Conservation (phyloP, 2,888 invertebrate genomes). For the Agriopis marginaria region DNA sequence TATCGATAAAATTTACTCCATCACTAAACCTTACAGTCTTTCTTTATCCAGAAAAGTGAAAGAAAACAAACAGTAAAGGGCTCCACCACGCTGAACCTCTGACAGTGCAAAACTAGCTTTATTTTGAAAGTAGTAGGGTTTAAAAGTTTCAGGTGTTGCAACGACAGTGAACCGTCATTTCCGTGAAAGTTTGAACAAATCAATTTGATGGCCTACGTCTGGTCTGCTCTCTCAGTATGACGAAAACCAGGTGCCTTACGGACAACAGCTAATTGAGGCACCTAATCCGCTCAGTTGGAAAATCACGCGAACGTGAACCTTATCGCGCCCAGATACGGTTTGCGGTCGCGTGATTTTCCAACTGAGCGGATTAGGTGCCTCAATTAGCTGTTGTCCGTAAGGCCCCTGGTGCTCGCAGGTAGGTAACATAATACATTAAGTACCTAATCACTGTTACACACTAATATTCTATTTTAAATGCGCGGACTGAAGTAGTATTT, state of each 20-base stretch:
- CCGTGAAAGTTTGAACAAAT: conserved; percentile 45
- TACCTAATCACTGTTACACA: background rate
- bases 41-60: conserved; percentile 31
- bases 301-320: too few species aligned
- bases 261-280: too few species aligned
- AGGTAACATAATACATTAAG: background rate
- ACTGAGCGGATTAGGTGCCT: too few species aligned
- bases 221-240: conserved; percentile 13
- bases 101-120: conserved; percentile 16
- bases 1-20: conserved; percentile 5
- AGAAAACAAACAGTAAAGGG: conserved; percentile 49
- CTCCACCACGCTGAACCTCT: conserved; percentile 26
- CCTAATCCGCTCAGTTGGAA: too few species aligned
- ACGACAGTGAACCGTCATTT: conserved; percentile 24
- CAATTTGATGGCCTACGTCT: conserved; percentile 38
- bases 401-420: conserved; percentile 10
- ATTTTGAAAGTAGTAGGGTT: conserved; percentile 19
- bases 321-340: too few species aligned
- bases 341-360: too few species aligned
- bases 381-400: too few species aligned
- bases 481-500: too few species aligned
- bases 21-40: conserved; percentile 29
- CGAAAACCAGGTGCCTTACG: conserved; percentile 29
- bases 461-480: too few species aligned
- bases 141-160: conserved; percentile 9